These are phyloP conservation scores for Conger conger DNA, from an alignment of 2,113 vertebrate species.

Conservation along the genomic window DNA sequence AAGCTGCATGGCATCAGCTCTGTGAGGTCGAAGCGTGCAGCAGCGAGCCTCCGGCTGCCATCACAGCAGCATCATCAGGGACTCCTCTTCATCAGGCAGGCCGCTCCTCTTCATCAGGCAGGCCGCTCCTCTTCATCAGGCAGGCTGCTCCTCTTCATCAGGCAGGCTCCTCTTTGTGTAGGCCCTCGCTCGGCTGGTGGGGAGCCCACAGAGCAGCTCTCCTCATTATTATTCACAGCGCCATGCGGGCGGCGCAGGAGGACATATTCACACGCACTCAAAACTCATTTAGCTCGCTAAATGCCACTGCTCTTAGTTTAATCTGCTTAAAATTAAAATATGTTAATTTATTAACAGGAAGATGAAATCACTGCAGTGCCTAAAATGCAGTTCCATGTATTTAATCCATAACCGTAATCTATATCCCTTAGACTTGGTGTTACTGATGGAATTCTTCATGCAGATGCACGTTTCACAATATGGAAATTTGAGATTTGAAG, in stretches of 20 bases:
- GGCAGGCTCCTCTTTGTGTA: neutral
- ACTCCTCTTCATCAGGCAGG: neutral
- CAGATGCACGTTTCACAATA: neutral
- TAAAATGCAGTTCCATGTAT: neutral
- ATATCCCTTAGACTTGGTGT: neutral
- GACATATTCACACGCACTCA: constrained; percentile 37
- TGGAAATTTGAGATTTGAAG: too few species aligned
- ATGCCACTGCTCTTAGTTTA: constrained; percentile 36
- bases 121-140: neutral
- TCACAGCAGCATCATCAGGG: neutral
- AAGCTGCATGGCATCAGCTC: neutral
- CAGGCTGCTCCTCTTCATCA: constrained; percentile 5
- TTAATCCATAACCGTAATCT: neutral
- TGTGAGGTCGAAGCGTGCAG: neutral
- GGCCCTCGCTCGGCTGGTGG: neutral
- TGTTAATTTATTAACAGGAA: constrained; percentile 47
- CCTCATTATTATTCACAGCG: constrained; percentile 39
- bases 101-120: neutral
- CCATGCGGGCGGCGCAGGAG: constrained; percentile 23
- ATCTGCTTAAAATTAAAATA: constrained; percentile 31
- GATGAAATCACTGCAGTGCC: neutral
- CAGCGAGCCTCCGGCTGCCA: neutral
- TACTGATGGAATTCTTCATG: neutral
- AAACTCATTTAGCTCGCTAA: constrained; percentile 45
- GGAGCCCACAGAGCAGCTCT: neutral